Base-by-base conservation (phyloP, 2,113 vertebrate species). In the Epinephelus lanceolatus region DNA sequence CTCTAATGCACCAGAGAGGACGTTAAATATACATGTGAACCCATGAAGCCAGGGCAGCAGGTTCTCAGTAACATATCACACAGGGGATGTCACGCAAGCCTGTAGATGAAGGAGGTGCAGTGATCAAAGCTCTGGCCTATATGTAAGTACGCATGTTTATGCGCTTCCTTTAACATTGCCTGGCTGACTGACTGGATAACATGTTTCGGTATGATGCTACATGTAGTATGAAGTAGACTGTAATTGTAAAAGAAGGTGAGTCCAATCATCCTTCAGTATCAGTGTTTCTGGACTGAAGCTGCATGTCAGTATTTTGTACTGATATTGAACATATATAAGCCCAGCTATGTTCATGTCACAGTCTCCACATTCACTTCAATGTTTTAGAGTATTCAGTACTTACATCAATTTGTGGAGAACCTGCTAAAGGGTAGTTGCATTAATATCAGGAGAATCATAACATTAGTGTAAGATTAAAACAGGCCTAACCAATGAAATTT, bases 11-110 rank as follows among this genome's bases (percentile, higher is more conserved):
- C 78, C 80, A 19, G 76, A 72, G 88, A 84, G 65, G 52, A 40
- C 8, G 62, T 94, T 91, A 93, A 93, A 93, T 84, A 93, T 92
- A 86, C 88, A 92, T 88, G 88, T 69, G 72, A 83, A 84, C 88
- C 77, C 7, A 45, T 74, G 87, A 69, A 81, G 81, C 88, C 71
- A 3, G 89, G 89, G 55, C 86, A 83, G n/a, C 1, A 13, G 80
- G 78, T 78, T 3, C 81, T 79, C 69, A 6, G 65, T 61, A 79
- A 81, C 90, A 40, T n/a, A 91, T 88, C 86, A 65, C 85, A 85
- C 77, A 7, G 78, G 53, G 83, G 71, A 71, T 74, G 88, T 82
- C 89, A 89, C 70, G 78, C 86, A 42, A 87, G 55, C 63, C 75
- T 52, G 55, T 3, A 10, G 73, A 1, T 81, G 83, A 82, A 85